A percentile compares a stretch with the other conserved stretches of the same genome.
phyloP scores from a whole-genome alignment of 2,797 vertebrate genomes.

The Hoplostethus mediterraneus region DNA sequence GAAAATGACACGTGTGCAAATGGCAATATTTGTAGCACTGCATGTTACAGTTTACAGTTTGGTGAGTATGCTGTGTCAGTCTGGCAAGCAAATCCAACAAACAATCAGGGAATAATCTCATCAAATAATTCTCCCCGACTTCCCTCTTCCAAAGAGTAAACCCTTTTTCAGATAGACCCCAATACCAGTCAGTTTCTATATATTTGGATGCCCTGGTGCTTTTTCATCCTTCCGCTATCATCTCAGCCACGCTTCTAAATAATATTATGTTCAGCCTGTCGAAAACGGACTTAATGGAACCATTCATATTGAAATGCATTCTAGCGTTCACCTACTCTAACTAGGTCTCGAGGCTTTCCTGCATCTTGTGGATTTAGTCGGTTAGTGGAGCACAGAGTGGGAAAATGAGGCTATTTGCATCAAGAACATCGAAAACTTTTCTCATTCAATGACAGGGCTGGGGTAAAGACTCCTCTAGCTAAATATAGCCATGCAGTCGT shows the following conservation, averaged over 20 bases:
- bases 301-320: constrained; percentile 76
- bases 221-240: constrained; percentile 48
- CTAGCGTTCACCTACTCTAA: constrained; percentile 63
- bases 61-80: constrained; percentile 9
- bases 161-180: constrained; percentile 48
- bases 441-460: constrained; percentile 60
- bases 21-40: background rate
- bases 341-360: constrained; percentile 69
- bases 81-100: constrained; percentile 11
- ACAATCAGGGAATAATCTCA: constrained; percentile 38
- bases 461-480: constrained; percentile 49
- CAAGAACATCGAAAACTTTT: constrained; percentile 61
- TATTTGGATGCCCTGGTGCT: constrained; percentile 44
- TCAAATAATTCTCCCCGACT: constrained; percentile 34
- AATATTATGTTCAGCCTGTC: constrained; percentile 71
- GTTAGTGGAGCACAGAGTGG: constrained; percentile 74
- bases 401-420: constrained; percentile 79
- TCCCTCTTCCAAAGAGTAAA: constrained; percentile 45
- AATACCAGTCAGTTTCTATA: constrained; percentile 42
- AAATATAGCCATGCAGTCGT: constrained; percentile 66
- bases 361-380: constrained; percentile 73
- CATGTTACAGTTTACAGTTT: background rate
- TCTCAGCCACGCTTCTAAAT: constrained; percentile 62
- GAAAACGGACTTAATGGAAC: constrained; percentile 68
- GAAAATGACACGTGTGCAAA: no score